These are phyloP conservation scores for Saimiri boliviensis DNA, from an alignment of 2,113 vertebrate species.

Conservation along the genomic window DNA sequence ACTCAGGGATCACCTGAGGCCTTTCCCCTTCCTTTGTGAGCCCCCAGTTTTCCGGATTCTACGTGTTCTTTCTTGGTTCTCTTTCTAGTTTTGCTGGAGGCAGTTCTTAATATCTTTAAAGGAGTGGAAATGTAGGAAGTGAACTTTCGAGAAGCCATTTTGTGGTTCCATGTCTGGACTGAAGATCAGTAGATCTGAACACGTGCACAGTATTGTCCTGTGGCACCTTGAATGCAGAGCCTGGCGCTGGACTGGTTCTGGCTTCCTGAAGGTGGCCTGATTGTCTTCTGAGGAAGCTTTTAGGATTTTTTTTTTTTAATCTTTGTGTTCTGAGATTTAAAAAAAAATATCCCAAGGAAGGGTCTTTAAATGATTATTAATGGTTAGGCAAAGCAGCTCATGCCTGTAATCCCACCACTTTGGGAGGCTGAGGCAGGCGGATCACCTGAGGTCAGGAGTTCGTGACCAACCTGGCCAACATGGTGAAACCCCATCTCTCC, in stretches of 20 bases:
- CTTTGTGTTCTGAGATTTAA: background rate
- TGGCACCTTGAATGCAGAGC: background rate
- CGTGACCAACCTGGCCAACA: too few relatives aligned
- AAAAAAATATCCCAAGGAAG: background rate
- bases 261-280: background rate
- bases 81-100: background rate
- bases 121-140: background rate
- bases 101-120: background rate
- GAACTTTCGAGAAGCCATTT: background rate
- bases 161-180: background rate
- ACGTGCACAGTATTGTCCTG: background rate
- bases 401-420: too few relatives aligned
- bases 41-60: background rate
- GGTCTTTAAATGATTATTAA: background rate
- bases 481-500: too few relatives aligned
- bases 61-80: background rate
- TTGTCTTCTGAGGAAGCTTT: background rate
- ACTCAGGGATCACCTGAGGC: background rate
- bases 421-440: too few relatives aligned
- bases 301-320: background rate
- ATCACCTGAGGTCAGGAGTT: too few relatives aligned
- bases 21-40: background rate
- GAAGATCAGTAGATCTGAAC: background rate
- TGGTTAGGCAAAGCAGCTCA: too few relatives aligned
- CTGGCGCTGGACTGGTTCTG: background rate